Evolutionary conservation across 2,888 invertebrate genomes (phyloP).

Genomic region (Plutella xylostella): DNA sequence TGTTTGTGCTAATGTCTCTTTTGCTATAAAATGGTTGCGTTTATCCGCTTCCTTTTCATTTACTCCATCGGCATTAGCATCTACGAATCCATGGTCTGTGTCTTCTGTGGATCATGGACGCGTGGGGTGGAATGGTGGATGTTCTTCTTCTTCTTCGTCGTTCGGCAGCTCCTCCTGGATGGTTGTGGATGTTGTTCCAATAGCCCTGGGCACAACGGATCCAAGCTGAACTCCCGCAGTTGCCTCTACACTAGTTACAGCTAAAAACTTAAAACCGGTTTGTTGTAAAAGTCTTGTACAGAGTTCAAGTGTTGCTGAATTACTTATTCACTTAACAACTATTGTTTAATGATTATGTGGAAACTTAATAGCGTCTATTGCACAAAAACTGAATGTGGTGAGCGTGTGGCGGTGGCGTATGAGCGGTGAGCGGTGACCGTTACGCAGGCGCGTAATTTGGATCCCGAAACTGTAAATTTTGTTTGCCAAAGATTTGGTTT

Average conservation of each 20-base stretch:
- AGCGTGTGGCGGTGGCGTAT: conserved; percentile 67
- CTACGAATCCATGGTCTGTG: conserved; percentile 44
- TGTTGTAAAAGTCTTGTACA: conserved; percentile 33
- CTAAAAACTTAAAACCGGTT: conserved; percentile 52
- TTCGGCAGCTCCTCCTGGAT: conserved; percentile 56
- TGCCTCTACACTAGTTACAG: conserved; percentile 66
- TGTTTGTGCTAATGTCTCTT: conserved; percentile 51
- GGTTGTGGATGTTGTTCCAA: conserved; percentile 45
- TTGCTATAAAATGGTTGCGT: conserved; percentile 58
- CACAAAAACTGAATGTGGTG: conserved; percentile 58
- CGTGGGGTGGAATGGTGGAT: conserved; percentile 23
- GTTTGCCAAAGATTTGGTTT: conserved; percentile 42
- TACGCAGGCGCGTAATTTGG: conserved; percentile 63
- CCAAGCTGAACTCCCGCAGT: conserved; percentile 60
- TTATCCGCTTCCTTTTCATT: conserved; percentile 59
- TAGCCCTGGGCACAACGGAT: conserved; percentile 57
- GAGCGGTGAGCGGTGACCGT: conserved; percentile 34
- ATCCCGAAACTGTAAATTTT: conserved; percentile 33
- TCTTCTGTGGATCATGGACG: conserved; percentile 23
- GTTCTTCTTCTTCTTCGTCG: conserved; percentile 30
- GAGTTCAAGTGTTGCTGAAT: conserved; percentile 69
- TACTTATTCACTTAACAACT: conserved; percentile 63
- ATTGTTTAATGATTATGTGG: conserved; percentile 49
- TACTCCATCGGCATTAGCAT: conserved; percentile 52
- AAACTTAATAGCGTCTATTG: conserved; percentile 63